Conservation (phyloP, 2,797 vertebrate species). For the Limnodromus scolopaceus region DNA sequence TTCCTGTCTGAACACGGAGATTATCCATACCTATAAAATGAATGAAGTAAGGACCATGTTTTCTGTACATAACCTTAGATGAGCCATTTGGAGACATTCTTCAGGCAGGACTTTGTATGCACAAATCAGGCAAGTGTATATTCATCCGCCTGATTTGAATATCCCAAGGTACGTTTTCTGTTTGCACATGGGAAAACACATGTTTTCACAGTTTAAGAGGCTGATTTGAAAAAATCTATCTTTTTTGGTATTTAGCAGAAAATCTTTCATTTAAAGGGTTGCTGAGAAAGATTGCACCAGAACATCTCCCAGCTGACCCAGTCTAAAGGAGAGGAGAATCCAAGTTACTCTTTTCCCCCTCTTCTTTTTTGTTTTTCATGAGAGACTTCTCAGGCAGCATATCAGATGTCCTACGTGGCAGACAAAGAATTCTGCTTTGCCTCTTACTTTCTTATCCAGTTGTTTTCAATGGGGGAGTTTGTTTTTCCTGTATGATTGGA, state of each 20-base stretch:
- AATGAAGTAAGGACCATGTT: background rate
- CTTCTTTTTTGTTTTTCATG: background rate
- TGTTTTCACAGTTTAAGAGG: background rate
- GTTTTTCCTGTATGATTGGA: slow-evolving; percentile 44
- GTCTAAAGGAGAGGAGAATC: background rate
- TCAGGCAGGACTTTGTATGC: background rate
- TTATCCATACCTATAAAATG: background rate
- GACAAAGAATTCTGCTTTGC: background rate
- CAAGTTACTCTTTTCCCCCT: background rate
- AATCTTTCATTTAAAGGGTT: background rate
- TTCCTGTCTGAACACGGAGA: background rate
- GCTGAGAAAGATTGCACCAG: background rate
- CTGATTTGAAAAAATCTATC: background rate
- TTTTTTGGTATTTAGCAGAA: background rate
- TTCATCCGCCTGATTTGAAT: background rate
- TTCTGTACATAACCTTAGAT: rapidly evolving
- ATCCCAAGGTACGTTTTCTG: background rate
- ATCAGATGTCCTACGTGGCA: background rate
- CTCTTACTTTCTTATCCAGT: background rate
- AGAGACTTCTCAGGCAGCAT: background rate
- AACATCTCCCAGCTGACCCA: background rate
- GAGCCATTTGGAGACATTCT: background rate
- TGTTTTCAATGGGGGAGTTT: slow-evolving; percentile 17
- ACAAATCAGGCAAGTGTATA: background rate
- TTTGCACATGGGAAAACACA: background rate